Percentiles rank a stretch among this genome's conserved stretches.
phyloP scores from a whole-genome alignment of 2,113 vertebrate genomes.

The Ursus arctos region DNA sequence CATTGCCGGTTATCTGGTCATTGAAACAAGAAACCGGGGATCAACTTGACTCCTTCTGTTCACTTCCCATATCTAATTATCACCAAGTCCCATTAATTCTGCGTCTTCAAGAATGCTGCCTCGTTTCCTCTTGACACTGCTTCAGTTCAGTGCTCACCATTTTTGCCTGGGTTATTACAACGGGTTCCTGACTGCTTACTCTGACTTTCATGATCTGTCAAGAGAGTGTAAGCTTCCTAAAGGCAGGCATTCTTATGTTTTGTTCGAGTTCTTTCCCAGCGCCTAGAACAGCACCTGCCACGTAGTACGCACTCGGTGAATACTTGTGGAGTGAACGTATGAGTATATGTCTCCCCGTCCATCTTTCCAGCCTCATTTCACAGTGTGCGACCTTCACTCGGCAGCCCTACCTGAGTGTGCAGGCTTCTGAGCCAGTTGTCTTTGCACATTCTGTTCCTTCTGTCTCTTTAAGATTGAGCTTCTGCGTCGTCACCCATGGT shows the following conservation, averaged over 20 bases:
- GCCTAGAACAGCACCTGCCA: neutral
- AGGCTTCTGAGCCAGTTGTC: neutral
- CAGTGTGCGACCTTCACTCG: neutral
- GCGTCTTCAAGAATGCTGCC: neutral
- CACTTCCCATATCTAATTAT: conserved; percentile 16
- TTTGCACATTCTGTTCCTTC: neutral
- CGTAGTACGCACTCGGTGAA: neutral
- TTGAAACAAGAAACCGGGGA: conserved; percentile 57
- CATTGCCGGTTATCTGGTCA: conserved; percentile 15
- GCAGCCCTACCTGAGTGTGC: neutral
- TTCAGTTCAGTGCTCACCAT: neutral
- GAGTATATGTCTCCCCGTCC: neutral
- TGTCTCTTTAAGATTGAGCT: conserved; percentile 25
- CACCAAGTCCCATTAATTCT: neutral
- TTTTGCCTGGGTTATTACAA: neutral
- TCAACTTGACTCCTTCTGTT: conserved; percentile 48
- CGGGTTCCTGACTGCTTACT: conserved; percentile 15
- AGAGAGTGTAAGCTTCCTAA: neutral
- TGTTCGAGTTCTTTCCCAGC: neutral
- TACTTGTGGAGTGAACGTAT: neutral
- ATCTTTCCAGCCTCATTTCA: neutral
- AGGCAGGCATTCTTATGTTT: neutral
- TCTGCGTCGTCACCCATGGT: neutral
- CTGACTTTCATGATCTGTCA: neutral
- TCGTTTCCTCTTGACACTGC: neutral